A percentile compares a stretch with the other conserved stretches of the same genome.
Evolutionary conservation across 1,140 invertebrate genomes (phyloP).

Genomic region (Phortica variegata): DNA sequence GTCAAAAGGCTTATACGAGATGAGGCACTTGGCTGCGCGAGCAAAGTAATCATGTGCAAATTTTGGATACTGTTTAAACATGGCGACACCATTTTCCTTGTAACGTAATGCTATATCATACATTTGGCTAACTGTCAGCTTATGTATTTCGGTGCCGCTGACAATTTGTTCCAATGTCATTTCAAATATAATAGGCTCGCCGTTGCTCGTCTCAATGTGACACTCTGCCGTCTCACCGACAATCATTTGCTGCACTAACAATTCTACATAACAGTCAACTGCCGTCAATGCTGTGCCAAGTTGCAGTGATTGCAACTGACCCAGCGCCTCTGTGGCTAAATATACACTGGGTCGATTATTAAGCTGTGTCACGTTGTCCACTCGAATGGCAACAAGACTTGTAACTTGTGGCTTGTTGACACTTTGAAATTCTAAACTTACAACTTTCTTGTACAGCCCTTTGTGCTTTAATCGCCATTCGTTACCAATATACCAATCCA

Average conservation of each 20-base stretch:
- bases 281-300: slow-evolving; percentile 41
- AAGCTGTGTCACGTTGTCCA: slow-evolving; percentile 29
- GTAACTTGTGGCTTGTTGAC: slow-evolving; percentile 33
- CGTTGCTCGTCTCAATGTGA: slow-evolving; percentile 33
- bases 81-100: slow-evolving; percentile 48
- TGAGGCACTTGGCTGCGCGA: slow-evolving; percentile 44
- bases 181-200: slow-evolving; percentile 28
- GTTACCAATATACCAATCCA: slow-evolving; percentile 51
- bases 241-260: slow-evolving; percentile 47
- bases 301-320: slow-evolving; percentile 24
- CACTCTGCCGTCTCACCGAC: slow-evolving; percentile 41
- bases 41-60: slow-evolving; percentile 53
- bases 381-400: slow-evolving; percentile 30
- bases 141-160: slow-evolving; percentile 30
- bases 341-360: slow-evolving; percentile 29
- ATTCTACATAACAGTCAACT: slow-evolving; percentile 46
- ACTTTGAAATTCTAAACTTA: slow-evolving; percentile 22
- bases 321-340: slow-evolving; percentile 6
- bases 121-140: slow-evolving; percentile 29
- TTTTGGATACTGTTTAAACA: slow-evolving; percentile 47
- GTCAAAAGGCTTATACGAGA: slow-evolving; percentile 49
- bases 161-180: slow-evolving; percentile 33
- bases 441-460: slow-evolving; percentile 39
- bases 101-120: slow-evolving; percentile 33
- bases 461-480: slow-evolving; percentile 32